Base-by-base conservation (phyloP, 1,140 invertebrate species). In the Eumeta japonica region DNA sequence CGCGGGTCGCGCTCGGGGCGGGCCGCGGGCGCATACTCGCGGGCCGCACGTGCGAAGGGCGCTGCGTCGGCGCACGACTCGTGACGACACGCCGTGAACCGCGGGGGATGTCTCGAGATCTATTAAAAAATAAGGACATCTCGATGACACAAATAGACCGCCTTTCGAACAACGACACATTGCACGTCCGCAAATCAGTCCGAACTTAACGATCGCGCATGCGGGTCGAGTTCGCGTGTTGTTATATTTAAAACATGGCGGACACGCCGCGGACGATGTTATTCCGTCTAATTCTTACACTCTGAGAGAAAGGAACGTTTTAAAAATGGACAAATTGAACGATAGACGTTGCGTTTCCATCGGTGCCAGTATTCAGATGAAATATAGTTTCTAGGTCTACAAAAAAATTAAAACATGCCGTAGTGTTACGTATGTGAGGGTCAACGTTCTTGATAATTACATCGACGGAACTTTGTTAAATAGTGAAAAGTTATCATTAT, bases 241-340 rank as follows among this genome's bases (percentile, higher is more conserved):
- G 68, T 74, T 73, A 72, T 75, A 75, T 73, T 66, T 53, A 58
- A 71, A 76, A 74, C 68, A 74, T 68, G 74, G 73, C 63, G 64
- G 62, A 57, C 65, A 63, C 66, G n/a, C 20, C 7, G 20, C 20
- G 20, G 7, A n/a, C n/a, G n/a, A n/a, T n/a, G n/a, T n/a, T n/a
- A n/a, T n/a, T n/a, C n/a, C n/a, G n/a, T n/a, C n/a, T n/a, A n/a
- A n/a, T n/a, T n/a, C n/a, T n/a, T n/a, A n/a, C n/a, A n/a, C n/a
- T n/a, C n/a, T n/a, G n/a, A n/a, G n/a, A n/a, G n/a, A n/a, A n/a
- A n/a, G n/a, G n/a, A n/a, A n/a, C n/a, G n/a, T n/a, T n/a, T n/a
- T n/a, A n/a, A n/a, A n/a, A n/a, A n/a, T n/a, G n/a, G n/a, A n/a
- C n/a, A n/a, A n/a, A n/a, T n/a, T n/a, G n/a, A n/a, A n/a, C n/a